These are phyloP conservation scores for Xestia xanthographa DNA, from an alignment of 2,888 invertebrate genomes.

Conservation along the genomic window DNA sequence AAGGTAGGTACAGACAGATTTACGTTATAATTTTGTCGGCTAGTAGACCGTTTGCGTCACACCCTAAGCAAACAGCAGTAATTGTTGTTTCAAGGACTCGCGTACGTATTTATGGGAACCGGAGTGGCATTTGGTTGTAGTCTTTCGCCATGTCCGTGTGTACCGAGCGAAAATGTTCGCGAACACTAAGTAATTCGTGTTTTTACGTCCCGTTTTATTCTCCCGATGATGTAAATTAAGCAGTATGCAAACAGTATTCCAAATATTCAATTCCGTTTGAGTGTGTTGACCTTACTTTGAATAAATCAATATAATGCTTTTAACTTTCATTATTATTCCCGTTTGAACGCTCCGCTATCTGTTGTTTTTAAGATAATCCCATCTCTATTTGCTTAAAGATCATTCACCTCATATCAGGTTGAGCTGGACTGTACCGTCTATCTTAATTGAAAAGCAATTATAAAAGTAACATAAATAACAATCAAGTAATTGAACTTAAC, in stretches of 20 bases:
- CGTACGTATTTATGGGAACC: conserved; percentile 60
- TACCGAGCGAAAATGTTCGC: conserved; percentile 35
- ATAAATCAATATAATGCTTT: conserved; percentile 48
- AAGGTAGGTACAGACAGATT: conserved; percentile 18
- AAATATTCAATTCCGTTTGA: conserved; percentile 32
- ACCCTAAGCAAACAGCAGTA: conserved; percentile 49
- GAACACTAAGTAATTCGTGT: conserved; percentile 23
- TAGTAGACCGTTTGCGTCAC: conserved; percentile 59
- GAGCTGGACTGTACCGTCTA: conserved; percentile 51
- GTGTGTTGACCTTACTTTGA: conserved; percentile 34
- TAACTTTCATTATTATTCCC: conserved; percentile 31
- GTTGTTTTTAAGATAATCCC: conserved; percentile 23
- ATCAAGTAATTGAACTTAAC: conserved; percentile 80
- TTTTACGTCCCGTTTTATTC: conserved; percentile 49
- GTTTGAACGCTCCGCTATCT: conserved; percentile 48
- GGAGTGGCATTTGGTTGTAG: conserved; percentile 54
- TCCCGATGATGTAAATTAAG: conserved; percentile 45
- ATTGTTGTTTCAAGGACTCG: conserved; percentile 65
- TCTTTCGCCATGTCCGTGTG: conserved; percentile 60
- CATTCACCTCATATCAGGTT: conserved; percentile 47
- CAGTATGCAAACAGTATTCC: conserved; percentile 41
- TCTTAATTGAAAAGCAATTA: conserved; percentile 83
- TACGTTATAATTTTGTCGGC: conserved; percentile 26
- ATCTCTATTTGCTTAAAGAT: conserved; percentile 42
- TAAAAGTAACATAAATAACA: conserved; percentile 84